These are phyloP conservation scores for Uloborus plumipes DNA, from an alignment of 2,888 invertebrate species.

Conservation along the genomic window DNA sequence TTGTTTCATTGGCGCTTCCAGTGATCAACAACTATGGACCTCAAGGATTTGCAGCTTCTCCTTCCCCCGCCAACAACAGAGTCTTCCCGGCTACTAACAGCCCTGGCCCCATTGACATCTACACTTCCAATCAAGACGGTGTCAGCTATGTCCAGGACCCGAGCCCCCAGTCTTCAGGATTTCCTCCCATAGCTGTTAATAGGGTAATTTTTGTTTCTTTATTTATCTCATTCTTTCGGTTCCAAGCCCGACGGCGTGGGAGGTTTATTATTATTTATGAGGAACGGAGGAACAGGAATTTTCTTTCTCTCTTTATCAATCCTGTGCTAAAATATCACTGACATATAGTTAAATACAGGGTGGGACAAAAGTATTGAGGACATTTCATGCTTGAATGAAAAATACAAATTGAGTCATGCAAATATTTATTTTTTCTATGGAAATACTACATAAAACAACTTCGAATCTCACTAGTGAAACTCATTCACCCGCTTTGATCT, in stretches of 20 bases:
- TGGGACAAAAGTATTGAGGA: no score
- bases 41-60: constrained; percentile 72
- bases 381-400: no score
- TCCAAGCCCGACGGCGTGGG: no score
- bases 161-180: constrained; percentile 95
- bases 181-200: constrained; percentile 91
- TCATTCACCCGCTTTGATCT: no score
- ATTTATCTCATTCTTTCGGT: neutral
- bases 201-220: constrained; percentile 59
- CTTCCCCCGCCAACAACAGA: constrained; percentile 74
- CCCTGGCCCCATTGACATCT: constrained; percentile 86
- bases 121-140: constrained; percentile 84
- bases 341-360: no score
- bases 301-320: neutral
- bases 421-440: no score
- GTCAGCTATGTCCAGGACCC: constrained; percentile 96
- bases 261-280: no score
- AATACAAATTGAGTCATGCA: no score
- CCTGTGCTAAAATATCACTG: neutral
- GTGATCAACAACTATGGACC: constrained; percentile 92
- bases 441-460: no score
- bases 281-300: neutral
- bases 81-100: constrained; percentile 93
- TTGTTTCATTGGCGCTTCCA: constrained; percentile 69
- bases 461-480: no score